These are phyloP conservation scores for Rhopalosiphum maidis DNA, from an alignment of 1,140 invertebrate genomes.

Conservation along the genomic window DNA sequence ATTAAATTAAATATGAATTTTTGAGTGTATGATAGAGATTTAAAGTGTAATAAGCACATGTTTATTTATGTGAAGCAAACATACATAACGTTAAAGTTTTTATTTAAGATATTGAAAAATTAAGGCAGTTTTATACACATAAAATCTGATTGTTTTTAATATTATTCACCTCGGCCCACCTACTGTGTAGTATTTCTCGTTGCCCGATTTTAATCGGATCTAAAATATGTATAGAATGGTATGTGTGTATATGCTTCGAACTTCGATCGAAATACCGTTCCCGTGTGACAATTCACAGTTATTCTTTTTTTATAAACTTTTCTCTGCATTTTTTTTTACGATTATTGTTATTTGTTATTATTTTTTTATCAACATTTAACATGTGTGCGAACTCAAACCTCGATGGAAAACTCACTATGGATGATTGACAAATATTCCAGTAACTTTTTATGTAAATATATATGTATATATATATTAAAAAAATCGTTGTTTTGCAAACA, in stretches of 20 bases:
- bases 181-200: background rate
- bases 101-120: background rate
- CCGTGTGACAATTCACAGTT: constrained; percentile 11
- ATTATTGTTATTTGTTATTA: constrained; percentile 5
- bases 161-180: background rate
- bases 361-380: constrained; percentile 33
- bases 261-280: background rate
- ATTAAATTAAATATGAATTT: background rate
- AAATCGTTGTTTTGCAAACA: constrained; percentile 12
- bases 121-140: background rate
- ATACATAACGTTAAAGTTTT: background rate
- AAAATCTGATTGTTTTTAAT: background rate
- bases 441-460: constrained; percentile 1
- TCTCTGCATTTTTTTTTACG: background rate
- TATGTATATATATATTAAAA: background rate
- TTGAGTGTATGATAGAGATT: background rate
- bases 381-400: constrained; percentile 22
- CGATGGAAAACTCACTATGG: background rate
- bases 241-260: background rate
- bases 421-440: constrained; percentile 37
- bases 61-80: background rate
- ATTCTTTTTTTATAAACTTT: constrained; percentile 22
- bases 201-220: background rate
- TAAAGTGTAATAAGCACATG: background rate
- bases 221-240: background rate